These are phyloP conservation scores for Echinarachnius parma DNA, from an alignment of 53 echinoderm and acorn worm species.

Conservation along the genomic window DNA sequence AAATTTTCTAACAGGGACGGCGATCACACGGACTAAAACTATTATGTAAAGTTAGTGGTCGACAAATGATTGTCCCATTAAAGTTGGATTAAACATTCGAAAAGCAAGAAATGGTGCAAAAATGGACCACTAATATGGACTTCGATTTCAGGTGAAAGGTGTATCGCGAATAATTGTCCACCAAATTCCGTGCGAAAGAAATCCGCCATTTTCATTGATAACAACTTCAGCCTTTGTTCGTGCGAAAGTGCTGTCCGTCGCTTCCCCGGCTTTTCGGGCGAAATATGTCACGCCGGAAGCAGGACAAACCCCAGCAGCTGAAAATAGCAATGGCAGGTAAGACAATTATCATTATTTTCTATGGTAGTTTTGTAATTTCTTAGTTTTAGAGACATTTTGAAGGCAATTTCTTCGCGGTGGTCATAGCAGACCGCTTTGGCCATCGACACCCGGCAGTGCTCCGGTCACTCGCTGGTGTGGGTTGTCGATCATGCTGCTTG, in stretches of 20 bases:
- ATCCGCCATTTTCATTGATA: slow-evolving; percentile 99
- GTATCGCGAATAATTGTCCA: slow-evolving; percentile 45
- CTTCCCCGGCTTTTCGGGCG: slow-evolving; percentile 97
- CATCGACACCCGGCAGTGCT: slow-evolving; percentile 35
- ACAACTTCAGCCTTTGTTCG: slow-evolving; percentile 99
- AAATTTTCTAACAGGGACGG: slow-evolving; percentile 29
- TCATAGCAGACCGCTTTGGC: slow-evolving; percentile 42
- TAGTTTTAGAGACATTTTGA: neutral
- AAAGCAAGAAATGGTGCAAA: slow-evolving; percentile 15
- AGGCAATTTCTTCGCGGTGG: neutral
- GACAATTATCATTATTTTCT: slow-evolving; percentile 16
- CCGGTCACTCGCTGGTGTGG: slow-evolving; percentile 36
- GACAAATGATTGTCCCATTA: too few relatives aligned
- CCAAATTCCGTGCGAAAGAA: slow-evolving; percentile 42
- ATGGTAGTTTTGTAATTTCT: neutral
- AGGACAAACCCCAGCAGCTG: slow-evolving; percentile 99
- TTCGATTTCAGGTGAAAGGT: slow-evolving; percentile 51
- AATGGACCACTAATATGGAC: slow-evolving; percentile 41
- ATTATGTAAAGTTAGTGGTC: too few relatives aligned
- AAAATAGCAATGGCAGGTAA: slow-evolving; percentile 94
- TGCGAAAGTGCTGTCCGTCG: slow-evolving; percentile 91
- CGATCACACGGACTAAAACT: slow-evolving; percentile 9
- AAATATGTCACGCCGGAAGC: slow-evolving; percentile 99
- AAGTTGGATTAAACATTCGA: too few relatives aligned
- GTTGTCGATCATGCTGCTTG: slow-evolving; percentile 23